Evolutionary conservation across 1,140 invertebrate genomes (phyloP).

Genomic region (Theocolax elegans): DNA sequence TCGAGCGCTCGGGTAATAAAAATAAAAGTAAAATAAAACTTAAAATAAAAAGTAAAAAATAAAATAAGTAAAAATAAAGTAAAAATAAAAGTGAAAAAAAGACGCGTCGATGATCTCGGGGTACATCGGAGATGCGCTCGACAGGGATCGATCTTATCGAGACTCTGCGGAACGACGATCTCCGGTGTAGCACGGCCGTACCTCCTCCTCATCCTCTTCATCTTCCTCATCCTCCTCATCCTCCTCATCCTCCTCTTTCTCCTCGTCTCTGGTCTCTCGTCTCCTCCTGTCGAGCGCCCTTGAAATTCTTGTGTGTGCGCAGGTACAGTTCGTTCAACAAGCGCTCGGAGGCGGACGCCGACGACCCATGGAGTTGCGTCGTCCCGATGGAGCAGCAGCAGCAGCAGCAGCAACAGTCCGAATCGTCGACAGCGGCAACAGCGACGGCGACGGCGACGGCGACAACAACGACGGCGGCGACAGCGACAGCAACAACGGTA

Average conservation of each 20-base stretch:
- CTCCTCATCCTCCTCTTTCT: not conserved
- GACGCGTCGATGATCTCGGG: not conserved
- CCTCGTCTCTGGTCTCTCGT: not conserved
- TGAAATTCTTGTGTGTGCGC: constrained; percentile 14
- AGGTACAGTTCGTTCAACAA: constrained; percentile 66
- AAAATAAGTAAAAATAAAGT: too few species aligned
- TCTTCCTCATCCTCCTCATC: not conserved
- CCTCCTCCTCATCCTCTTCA: not conserved
- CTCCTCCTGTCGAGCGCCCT: not conserved
- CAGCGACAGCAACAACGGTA: not conserved
- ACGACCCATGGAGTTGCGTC: constrained; percentile 62
- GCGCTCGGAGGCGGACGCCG: constrained; percentile 59
- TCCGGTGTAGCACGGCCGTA: not conserved
- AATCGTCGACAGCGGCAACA: constrained; percentile 7
- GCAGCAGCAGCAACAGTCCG: not conserved
- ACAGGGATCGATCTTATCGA: constrained; percentile 11
- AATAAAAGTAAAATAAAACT: too few species aligned
- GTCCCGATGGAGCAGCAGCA: constrained; percentile 44
- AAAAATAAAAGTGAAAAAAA: not conserved
- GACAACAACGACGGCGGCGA: not conserved
- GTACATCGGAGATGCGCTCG: not conserved
- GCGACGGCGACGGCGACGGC: not conserved
- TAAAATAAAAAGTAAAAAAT: too few species aligned
- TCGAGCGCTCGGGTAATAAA: too few species aligned
- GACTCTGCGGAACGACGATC: not conserved